Evolutionary conservation across 1,140 invertebrate genomes (phyloP).

Genomic region (Centruroides sculpturatus): DNA sequence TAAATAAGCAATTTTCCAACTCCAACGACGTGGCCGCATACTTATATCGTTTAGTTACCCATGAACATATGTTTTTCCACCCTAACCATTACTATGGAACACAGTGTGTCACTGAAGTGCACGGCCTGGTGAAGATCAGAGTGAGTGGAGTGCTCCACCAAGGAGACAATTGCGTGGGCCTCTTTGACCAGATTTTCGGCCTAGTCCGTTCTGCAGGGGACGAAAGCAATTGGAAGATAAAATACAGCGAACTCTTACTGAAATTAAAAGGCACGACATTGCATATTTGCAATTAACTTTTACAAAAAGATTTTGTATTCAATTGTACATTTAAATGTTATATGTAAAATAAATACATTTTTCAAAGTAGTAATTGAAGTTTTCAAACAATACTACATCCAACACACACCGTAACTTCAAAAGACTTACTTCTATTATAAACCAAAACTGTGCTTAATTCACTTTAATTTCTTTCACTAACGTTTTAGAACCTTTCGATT

Average conservation of each 20-base stretch:
- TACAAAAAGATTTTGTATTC: not conserved
- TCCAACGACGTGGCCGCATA: not conserved
- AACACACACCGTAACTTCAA: no score
- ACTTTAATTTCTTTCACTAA: no score
- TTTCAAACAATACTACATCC: no score
- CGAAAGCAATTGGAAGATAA: constrained; percentile 46
- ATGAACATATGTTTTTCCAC: not conserved
- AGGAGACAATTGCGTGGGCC: constrained; percentile 33
- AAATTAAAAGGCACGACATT: not conserved
- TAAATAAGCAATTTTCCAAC: not conserved
- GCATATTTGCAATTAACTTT: not conserved
- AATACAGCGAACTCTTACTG: constrained; percentile 22
- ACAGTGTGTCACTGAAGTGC: constrained; percentile 10
- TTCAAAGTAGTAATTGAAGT: no score
- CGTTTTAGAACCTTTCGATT: no score
- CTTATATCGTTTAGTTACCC: not conserved
- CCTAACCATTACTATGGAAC: not conserved
- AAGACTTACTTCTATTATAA: no score
- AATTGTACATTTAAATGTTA: no score
- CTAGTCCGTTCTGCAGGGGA: constrained; percentile 39
- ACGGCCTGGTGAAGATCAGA: constrained; percentile 43
- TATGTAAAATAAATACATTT: no score
- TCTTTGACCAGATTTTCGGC: constrained; percentile 48
- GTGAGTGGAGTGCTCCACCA: constrained; percentile 45
- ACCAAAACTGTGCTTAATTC: no score